These are phyloP conservation scores for Actinopyga echinites DNA, from an alignment of 53 echinoderm and acorn worm species.

Conservation along the genomic window DNA sequence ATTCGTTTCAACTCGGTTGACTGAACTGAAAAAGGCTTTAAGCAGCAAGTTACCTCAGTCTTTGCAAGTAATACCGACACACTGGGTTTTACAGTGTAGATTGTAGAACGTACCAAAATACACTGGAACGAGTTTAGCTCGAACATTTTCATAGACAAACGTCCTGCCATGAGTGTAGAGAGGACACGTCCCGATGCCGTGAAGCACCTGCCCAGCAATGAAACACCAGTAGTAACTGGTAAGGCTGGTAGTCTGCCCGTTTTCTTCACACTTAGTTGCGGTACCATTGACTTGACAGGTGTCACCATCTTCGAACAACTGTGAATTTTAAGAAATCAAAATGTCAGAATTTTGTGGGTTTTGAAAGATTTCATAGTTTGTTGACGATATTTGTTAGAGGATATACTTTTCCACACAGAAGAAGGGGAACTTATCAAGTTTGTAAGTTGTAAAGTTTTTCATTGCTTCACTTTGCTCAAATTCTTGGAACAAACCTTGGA, in stretches of 20 bases:
- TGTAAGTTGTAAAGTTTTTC: too few relatives aligned
- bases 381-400: too few relatives aligned
- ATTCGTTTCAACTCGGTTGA: too few relatives aligned
- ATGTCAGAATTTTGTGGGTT: background rate
- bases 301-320: conserved; percentile 54
- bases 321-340: background rate
- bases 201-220: conserved; percentile 80
- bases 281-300: conserved; percentile 65
- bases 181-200: conserved; percentile 87
- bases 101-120: conserved; percentile 60
- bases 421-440: too few relatives aligned
- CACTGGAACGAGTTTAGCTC: conserved; percentile 40
- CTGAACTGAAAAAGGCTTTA: too few relatives aligned
- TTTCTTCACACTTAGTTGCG: conserved; percentile 27
- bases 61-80: too few relatives aligned
- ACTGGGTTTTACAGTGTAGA: too few relatives aligned
- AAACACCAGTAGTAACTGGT: conserved; percentile 71
- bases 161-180: conserved; percentile 86
- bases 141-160: conserved; percentile 86
- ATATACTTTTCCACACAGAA: too few relatives aligned
- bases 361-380: too few relatives aligned
- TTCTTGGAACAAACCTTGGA: too few relatives aligned
- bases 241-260: background rate
- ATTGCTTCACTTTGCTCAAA: too few relatives aligned
- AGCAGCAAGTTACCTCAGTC: too few relatives aligned